Evolutionary conservation across 2,113 vertebrate species (phyloP).

Genomic region (Symphodus melops): DNA sequence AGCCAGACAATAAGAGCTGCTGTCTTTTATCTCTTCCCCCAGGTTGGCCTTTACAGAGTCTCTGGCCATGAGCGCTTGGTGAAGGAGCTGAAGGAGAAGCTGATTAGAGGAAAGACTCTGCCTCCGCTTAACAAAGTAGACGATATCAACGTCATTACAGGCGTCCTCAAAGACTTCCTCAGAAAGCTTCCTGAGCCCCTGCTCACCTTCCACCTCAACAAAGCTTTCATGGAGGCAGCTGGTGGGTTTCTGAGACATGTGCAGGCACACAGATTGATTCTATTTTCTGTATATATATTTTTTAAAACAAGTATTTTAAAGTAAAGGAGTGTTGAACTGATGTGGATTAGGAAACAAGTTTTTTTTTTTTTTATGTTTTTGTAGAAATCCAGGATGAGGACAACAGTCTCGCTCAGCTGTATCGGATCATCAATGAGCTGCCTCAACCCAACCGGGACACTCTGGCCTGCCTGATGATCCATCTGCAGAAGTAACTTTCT

Average conservation of each 20-base stretch:
- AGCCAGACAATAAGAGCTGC: conserved; percentile 5
- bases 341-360: not conserved
- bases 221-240: conserved; percentile 90
- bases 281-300: not conserved
- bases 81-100: conserved; percentile 92
- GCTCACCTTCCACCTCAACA: conserved; percentile 91
- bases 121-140: conserved; percentile 91
- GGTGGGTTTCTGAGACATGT: conserved; percentile 73
- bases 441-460: conserved; percentile 93
- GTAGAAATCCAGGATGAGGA: conserved; percentile 91
- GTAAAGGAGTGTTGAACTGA: not conserved
- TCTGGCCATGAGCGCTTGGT: conserved; percentile 90
- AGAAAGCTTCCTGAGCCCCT: conserved; percentile 92
- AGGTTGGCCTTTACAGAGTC: conserved; percentile 92
- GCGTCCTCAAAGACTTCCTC: conserved; percentile 93
- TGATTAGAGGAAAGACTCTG: conserved; percentile 85
- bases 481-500: conserved; percentile 88
- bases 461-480: conserved; percentile 92
- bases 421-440: conserved; percentile 88
- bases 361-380: conserved; percentile 9
- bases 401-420: conserved; percentile 90
- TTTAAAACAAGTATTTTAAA: conserved; percentile 24
- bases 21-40: conserved; percentile 21
- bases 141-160: conserved; percentile 89
- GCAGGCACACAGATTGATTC: not conserved